Evolutionary conservation across 2,888 invertebrate genomes (phyloP).

Genomic region (Callosobruchus maculatus): DNA sequence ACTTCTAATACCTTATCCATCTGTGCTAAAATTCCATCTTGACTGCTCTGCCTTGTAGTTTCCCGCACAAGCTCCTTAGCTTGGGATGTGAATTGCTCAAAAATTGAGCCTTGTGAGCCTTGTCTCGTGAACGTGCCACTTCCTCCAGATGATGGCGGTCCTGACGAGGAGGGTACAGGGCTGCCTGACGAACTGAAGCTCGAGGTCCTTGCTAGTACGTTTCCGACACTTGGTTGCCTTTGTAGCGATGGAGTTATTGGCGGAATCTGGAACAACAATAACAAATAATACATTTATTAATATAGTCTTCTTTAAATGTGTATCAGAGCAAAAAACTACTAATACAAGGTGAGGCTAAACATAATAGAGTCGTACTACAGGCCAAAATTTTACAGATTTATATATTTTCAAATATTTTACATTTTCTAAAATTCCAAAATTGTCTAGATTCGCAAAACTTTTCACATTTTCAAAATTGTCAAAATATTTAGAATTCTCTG

Average conservation of each 20-base stretch:
- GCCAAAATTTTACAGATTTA: no score
- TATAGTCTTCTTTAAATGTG: no score
- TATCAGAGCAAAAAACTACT: no score
- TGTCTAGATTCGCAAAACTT: no score
- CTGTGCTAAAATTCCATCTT: constrained; percentile 82
- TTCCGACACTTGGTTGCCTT: constrained; percentile 60
- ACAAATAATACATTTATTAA: no score
- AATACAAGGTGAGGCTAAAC: no score
- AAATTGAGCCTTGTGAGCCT: constrained; percentile 77
- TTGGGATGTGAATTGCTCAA: constrained; percentile 84
- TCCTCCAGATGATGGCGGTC: constrained; percentile 20
- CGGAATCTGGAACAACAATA: constrained; percentile 45
- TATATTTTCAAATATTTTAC: no score
- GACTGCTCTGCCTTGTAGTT: constrained; percentile 84
- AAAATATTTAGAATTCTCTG: no score
- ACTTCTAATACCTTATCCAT: constrained; percentile 93
- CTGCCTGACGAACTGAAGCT: constrained; percentile 57
- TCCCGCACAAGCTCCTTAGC: constrained; percentile 87
- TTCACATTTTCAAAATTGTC: no score
- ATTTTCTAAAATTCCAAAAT: no score
- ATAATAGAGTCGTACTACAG: no score
- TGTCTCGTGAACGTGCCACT: constrained; percentile 58
- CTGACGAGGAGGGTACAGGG: constrained; percentile 40
- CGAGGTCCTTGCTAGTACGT: constrained; percentile 60
- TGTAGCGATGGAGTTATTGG: constrained; percentile 56